Evolutionary conservation across 2,113 vertebrate species (phyloP), one percentile per base, ranked within the genome.

Genomic region (Cryptotis parvus): DNA sequence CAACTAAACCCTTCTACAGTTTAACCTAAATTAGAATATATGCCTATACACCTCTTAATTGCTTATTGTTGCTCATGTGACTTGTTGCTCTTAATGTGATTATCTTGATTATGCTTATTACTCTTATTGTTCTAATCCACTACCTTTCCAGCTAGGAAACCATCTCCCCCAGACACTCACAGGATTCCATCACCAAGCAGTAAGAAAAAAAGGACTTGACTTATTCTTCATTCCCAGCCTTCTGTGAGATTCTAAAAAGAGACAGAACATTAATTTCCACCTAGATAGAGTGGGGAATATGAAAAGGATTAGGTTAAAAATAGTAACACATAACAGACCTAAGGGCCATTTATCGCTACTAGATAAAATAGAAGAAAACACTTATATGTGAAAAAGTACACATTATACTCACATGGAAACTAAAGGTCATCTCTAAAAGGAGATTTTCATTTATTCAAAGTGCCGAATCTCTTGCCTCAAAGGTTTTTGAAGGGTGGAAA

Each of bases 241-340:
- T 4, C 18, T 20, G 20, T 15, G 9, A 87, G 22, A 80, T 61
- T 3, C n/a, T 66, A 27, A 11, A 24, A 18, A 26, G 49, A 55
- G 3, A 24, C 7, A 24, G 15, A 31, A 52, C 37, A 16, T n/a
- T 58, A n/a, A 66, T 11, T 6, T 26, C 33, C 14, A 84, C 31
- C 12, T 8, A 35, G 9, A 15, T 9, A 58, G 22, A 31, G 63
- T 65, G 14, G 6, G 22, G 49, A 78, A 33, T 35, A 39, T 37
- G 33, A 52, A 1, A n/a, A 84, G 1, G 31, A 26, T 3, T 22
- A 52, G 49, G 35, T 33, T 89, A 87, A 87, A n/a, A 80, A 73
- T 61, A 68, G 52, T 68, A 76, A 90, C 33, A 55, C 35, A 87
- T 87, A 68, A 87, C 73, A 76, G 72, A 81, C 63, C 14, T 76